These are phyloP conservation scores for Euglossa dilemma DNA, from an alignment of 1,140 invertebrate genomes.

Conservation along the genomic window DNA sequence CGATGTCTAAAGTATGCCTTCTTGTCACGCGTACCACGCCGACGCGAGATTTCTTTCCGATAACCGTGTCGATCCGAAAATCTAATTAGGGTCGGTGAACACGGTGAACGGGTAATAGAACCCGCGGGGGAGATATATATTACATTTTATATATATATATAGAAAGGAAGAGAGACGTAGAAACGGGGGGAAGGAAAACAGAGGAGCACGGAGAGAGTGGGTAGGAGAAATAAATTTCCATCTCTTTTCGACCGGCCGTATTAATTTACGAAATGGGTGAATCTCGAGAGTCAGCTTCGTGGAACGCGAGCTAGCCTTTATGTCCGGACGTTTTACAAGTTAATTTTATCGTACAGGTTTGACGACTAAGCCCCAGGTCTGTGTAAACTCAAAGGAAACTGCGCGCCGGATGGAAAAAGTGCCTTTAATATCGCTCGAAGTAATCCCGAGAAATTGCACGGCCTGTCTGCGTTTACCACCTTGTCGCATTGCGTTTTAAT, in stretches of 20 bases:
- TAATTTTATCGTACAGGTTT: slow-evolving; percentile 50
- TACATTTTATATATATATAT: not conserved
- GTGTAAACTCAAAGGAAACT: slow-evolving; percentile 32
- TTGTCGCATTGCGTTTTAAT: slow-evolving; percentile 40
- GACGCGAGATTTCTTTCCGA: not conserved
- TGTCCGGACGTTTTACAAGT: slow-evolving; percentile 33
- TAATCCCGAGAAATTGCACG: slow-evolving; percentile 40
- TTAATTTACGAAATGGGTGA: slow-evolving; percentile 49
- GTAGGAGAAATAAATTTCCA: slow-evolving; percentile 25
- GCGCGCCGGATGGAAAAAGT: not conserved
- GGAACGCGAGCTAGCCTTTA: slow-evolving; percentile 8
- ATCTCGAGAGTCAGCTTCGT: slow-evolving; percentile 23
- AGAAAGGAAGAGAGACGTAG: too few relatives aligned
- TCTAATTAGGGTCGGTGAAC: not conserved
- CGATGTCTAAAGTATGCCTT: not conserved
- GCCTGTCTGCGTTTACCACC: slow-evolving; percentile 25
- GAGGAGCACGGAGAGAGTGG: not conserved
- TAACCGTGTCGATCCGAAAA: not conserved
- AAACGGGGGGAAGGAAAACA: not conserved
- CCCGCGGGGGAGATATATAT: too few relatives aligned
- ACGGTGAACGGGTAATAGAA: not conserved
- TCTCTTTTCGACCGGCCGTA: slow-evolving; percentile 21
- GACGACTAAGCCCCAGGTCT: slow-evolving; percentile 20
- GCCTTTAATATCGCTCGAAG: slow-evolving; percentile 33
- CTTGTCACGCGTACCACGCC: slow-evolving; percentile 8